Evolutionary conservation across 2,797 vertebrate species (phyloP).

Genomic region (Taenioides sp.): DNA sequence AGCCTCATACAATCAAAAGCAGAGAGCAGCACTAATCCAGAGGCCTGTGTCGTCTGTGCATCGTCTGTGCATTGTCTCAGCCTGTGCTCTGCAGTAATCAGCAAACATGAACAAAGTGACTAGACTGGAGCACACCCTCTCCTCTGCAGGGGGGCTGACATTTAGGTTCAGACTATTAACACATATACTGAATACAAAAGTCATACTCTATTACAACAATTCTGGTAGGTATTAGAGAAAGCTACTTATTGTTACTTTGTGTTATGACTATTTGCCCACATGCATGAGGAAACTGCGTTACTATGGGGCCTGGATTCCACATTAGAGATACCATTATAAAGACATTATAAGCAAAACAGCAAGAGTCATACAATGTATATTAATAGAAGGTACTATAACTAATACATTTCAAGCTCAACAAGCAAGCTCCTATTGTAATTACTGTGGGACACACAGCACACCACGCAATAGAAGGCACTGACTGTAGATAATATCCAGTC

Average conservation of each 20-base stretch:
- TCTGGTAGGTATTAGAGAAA: neutral
- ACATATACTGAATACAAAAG: neutral
- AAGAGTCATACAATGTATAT: neutral
- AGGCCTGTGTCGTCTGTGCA: slow-evolving; percentile 36
- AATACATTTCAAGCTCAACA: neutral
- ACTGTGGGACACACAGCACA: neutral
- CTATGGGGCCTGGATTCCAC: neutral
- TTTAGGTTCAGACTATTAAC: neutral
- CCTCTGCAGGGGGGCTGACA: slow-evolving; percentile 12
- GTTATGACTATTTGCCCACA: neutral
- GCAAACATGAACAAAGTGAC: slow-evolving; percentile 61
- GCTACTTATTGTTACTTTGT: neutral
- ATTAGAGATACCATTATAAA: neutral
- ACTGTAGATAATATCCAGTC: neutral
- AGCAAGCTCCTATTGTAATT: neutral
- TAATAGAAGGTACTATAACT: neutral
- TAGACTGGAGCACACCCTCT: slow-evolving; percentile 26
- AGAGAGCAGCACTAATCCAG: slow-evolving; percentile 57
- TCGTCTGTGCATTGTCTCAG: slow-evolving; percentile 26
- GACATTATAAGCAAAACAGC: neutral
- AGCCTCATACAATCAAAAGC: slow-evolving; percentile 52
- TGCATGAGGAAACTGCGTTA: neutral
- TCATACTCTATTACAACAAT: neutral
- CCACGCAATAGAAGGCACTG: neutral
- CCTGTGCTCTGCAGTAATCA: slow-evolving; percentile 55